Base-by-base conservation (phyloP, 2,888 invertebrate species). In the Leptura quadrifasciata region DNA sequence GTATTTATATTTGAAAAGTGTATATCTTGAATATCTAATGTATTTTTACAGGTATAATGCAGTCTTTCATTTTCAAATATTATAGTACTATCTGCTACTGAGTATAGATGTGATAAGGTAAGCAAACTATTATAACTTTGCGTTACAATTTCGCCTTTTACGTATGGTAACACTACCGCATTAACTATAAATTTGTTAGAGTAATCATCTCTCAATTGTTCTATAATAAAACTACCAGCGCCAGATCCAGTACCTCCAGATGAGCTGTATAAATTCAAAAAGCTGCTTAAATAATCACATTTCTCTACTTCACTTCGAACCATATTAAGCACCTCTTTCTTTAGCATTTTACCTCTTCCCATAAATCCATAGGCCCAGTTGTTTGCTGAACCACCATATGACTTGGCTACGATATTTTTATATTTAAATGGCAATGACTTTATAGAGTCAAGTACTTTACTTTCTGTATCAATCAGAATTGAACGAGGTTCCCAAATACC, bases 231-330 rank as follows among this genome's bases (percentile, higher is more conserved):
- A 80, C 90, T 90, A 5, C 91, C 91, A 24, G 91, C 88, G 5
- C 91, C 91, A 12, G 91, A 91, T 18, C 92, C 92, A 1, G 91
- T 91, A 15, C 92, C 91, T 58, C 92, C 92, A 12, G 90, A 90
- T 21, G 90, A 89, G 82, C 91, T 90, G 20, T 90, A 86, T 15
- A 91, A 83, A 72, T 87, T 86, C n/a, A 91, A 81, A 72, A 91
- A 87, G 65, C 88, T 88, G n/a, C 87, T 85, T 5, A 90, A 79
- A 64, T 84, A 84, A 84, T 91, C 91, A 69, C 88, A 85, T 57
- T 84, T 88, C 82, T 92, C 91, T 55, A 87, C 78, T 83, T 91
- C 90, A 74, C 81, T 86, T 72, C 90, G 84, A 1, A 90, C 81
- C 52, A 81, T 82, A 57, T 91, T 90, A 61, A 90, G 72, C 31